Base-by-base conservation (phyloP, 1,140 invertebrate species). In the Drosophila nebulosa region DNA sequence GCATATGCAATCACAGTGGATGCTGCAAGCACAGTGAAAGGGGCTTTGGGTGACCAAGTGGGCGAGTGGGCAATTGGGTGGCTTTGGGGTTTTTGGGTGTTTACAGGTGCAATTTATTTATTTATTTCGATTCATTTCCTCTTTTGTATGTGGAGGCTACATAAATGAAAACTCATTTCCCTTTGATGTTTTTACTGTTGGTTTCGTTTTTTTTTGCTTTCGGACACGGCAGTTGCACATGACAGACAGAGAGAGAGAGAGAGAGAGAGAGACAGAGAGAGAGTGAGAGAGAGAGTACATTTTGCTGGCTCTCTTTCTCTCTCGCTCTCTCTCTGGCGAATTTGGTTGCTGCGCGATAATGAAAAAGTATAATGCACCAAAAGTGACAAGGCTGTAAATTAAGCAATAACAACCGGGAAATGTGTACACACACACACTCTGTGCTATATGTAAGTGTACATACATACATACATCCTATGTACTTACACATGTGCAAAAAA, bases 121-220 rank as follows among this genome's bases (percentile, higher is more conserved):
- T 90, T 90, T 85, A 90, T 90, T 90, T 88, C 83, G 79, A 81
- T 90, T 90, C 83, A 90, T 90, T 88, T 90, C 83, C 88, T 88
- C 79, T 81, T 90, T 79, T 90, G 75, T 88, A 63, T 71, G 66
- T 88, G 67, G 71, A 46, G 71, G 74, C 79, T 79, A 21, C 39
- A 46, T 46, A 81, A 89, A 90, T 85, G 89, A 90, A 90, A 90
- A 90, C 70, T 89, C 89, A 90, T 90, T 90, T 90, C 80, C 79
- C 89, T 90, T 90, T 90, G 79, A 90, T 90, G 83, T 90, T 22
- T 22, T 67, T 76, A 55, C 58, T 66, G 30, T 64, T 68, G 50
- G 32, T 57, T 36, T 42, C n/a, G n/a, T 56, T 36, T 50, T 50
- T 57, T 18, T 26, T 16, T 76, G 55, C 46, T 16, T 57, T 59